A percentile compares a stretch with the other conserved stretches of the same genome.
Conservation (phyloP, 2,888 invertebrate genomes). For the Trypoxylon attenuatum region DNA sequence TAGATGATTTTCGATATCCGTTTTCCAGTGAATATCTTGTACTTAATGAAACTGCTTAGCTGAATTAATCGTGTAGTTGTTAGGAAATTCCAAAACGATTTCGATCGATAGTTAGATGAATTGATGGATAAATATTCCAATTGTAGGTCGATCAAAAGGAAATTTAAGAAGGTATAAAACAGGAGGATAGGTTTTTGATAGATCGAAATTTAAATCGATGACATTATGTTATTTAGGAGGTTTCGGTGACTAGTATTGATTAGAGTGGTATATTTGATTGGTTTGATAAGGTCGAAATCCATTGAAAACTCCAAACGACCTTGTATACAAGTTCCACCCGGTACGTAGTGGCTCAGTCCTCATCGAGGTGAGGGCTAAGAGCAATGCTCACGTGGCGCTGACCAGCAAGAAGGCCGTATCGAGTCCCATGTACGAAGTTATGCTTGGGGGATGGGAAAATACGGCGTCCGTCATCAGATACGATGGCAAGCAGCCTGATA, state of each 20-base stretch:
- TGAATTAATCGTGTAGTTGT: too few species aligned
- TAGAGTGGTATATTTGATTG: constrained; percentile 3
- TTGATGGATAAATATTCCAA: too few species aligned
- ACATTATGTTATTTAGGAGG: too few species aligned
- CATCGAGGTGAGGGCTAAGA: constrained; percentile 79
- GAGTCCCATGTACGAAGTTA: constrained; percentile 81
- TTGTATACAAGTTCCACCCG: constrained; percentile 79
- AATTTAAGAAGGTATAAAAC: too few species aligned
- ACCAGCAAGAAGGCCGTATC: constrained; percentile 77
- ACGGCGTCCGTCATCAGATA: constrained; percentile 80
- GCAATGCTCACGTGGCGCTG: constrained; percentile 81
- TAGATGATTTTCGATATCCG: too few species aligned
- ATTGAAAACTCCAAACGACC: constrained; percentile 76
- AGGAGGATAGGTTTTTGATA: not conserved
- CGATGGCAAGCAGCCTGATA: constrained; percentile 80
- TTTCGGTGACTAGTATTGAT: not conserved
- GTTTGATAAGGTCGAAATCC: constrained; percentile 33
- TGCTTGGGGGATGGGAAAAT: constrained; percentile 83
- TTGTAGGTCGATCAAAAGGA: too few species aligned
- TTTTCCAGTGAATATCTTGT: too few species aligned
- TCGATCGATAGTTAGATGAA: too few species aligned
- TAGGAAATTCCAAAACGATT: too few species aligned
- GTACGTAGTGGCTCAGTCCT: constrained; percentile 76
- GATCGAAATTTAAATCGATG: not conserved
- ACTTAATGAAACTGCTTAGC: too few species aligned